Percentiles rank a stretch among this genome's conserved stretches.
Conservation (phyloP, 30 jellyfish, hydroid and myxozoan species). For the Catostylus mosaicus region DNA sequence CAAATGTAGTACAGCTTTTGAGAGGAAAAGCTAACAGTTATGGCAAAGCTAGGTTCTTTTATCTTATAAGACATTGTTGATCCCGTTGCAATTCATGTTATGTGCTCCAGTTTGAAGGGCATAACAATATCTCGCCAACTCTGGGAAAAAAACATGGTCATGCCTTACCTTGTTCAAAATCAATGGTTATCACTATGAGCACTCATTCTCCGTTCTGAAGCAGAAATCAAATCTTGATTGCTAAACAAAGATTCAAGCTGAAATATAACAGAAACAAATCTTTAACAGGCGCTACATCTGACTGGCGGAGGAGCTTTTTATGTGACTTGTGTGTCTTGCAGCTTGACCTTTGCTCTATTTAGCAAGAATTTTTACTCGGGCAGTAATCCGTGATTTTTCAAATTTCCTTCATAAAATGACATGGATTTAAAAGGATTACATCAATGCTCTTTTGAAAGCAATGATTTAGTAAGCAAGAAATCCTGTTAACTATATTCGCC, state of each 20-base stretch:
- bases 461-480: too few relatives aligned
- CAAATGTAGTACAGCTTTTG: too few relatives aligned
- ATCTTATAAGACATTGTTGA: too few relatives aligned
- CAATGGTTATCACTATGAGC: slow-evolving; percentile 33
- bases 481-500: too few relatives aligned
- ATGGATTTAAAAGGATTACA: background rate
- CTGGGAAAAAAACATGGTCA: too few relatives aligned
- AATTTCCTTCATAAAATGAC: background rate
- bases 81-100: too few relatives aligned
- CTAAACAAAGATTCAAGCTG: slow-evolving; percentile 65
- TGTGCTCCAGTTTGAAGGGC: too few relatives aligned
- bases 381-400: background rate
- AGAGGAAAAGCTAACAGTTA: too few relatives aligned
- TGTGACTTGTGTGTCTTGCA: background rate
- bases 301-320: background rate
- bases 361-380: background rate
- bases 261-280: background rate
- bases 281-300: background rate
- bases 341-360: background rate
- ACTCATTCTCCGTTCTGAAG: slow-evolving; percentile 42
- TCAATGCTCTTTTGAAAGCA: too few relatives aligned
- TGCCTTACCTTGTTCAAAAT: background rate
- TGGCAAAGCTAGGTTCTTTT: too few relatives aligned
- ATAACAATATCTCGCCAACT: too few relatives aligned
- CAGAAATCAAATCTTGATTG: slow-evolving; percentile 59